These are phyloP conservation scores for Dasyprocta punctata DNA, from an alignment of 2,113 vertebrate genomes.

Conservation along the genomic window DNA sequence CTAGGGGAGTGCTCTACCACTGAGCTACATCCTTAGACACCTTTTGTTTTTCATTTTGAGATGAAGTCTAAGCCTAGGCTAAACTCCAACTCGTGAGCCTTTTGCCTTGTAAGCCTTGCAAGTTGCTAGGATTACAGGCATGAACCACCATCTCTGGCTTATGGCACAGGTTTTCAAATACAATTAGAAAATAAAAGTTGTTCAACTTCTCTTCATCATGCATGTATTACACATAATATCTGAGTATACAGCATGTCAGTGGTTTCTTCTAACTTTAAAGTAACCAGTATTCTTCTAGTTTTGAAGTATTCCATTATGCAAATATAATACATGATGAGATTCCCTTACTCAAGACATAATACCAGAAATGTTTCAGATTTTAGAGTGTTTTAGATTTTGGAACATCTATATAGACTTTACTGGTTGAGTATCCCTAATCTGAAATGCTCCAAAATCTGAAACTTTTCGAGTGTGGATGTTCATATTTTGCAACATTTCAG, in stretches of 20 bases:
- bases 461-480: not conserved
- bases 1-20: not conserved
- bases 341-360: not conserved
- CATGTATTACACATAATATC: not conserved
- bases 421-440: not conserved
- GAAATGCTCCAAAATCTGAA: not conserved
- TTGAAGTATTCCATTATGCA: not conserved
- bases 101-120: not conserved
- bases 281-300: too few species aligned
- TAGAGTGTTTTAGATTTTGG: not conserved
- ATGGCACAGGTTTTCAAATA: not conserved
- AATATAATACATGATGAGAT: not conserved
- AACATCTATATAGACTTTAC: not conserved
- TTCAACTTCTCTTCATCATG: slow-evolving; percentile 17
- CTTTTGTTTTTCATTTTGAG: not conserved
- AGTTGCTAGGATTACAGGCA: not conserved
- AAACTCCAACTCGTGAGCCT: not conserved
- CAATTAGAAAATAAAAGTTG: slow-evolving; percentile 26
- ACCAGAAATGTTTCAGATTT: not conserved
- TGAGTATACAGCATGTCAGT: not conserved
- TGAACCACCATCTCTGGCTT: not conserved
- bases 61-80: not conserved
- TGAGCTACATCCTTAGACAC: not conserved
- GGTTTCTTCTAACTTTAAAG: slow-evolving; percentile 1
- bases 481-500: not conserved